phyloP scores from a whole-genome alignment of 2,113 vertebrate species.

The Myocastor coypus region DNA sequence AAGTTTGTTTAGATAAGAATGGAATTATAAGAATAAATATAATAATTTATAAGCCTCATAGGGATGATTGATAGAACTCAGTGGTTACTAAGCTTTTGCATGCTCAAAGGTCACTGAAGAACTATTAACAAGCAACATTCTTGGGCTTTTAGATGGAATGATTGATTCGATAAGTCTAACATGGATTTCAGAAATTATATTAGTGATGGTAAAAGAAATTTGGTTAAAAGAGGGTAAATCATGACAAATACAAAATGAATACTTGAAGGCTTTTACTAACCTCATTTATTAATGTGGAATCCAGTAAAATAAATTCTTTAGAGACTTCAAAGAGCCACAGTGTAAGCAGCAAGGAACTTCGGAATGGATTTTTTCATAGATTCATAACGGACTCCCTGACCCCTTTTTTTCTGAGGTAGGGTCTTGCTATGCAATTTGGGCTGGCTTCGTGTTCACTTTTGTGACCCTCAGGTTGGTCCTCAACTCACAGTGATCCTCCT shows the following conservation, averaged over 20 bases:
- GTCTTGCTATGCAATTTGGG: too few species aligned
- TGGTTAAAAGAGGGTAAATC: background rate
- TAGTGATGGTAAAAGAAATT: background rate
- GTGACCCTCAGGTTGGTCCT: too few species aligned
- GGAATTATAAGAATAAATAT: background rate
- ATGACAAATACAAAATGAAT: background rate
- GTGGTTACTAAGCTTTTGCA: background rate
- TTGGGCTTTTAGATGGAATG: background rate
- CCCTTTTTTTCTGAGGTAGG: too few species aligned
- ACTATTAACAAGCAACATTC: background rate
- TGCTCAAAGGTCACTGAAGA: background rate
- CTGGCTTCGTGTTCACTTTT: too few species aligned
- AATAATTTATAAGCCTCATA: background rate
- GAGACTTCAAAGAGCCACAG: background rate
- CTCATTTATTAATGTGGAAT: background rate
- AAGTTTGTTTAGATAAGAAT: background rate
- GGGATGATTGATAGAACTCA: background rate
- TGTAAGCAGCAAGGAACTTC: background rate
- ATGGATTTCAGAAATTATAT: background rate
- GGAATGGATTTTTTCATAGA: background rate
- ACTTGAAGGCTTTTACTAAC: background rate
- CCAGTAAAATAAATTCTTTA: background rate
- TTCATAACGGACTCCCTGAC: background rate
- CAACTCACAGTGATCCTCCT: too few species aligned
- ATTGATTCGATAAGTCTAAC: background rate